Evolutionary conservation across 2,888 invertebrate genomes (phyloP).

Genomic region (Drosophila pegasa): DNA sequence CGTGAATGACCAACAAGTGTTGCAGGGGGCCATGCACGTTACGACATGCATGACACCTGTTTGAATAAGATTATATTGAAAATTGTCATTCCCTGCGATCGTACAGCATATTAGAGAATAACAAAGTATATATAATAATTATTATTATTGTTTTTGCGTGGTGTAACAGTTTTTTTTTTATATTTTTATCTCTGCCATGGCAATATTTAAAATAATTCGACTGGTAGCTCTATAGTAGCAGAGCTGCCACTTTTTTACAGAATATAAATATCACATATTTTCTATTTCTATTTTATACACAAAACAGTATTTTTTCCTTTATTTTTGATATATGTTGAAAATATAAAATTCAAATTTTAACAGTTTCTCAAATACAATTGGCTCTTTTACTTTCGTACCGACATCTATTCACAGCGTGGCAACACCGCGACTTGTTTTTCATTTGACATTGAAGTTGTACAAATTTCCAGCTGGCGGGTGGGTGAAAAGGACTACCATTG

Average conservation of each 20-base stretch:
- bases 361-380: neutral
- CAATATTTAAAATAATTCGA: neutral
- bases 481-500: constrained; percentile 66
- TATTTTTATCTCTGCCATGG: no score
- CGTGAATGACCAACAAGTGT: neutral
- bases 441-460: constrained; percentile 84
- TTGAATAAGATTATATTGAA: neutral
- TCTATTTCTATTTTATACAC: neutral
- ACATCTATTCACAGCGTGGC: constrained; percentile 57
- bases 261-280: neutral
- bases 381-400: constrained; percentile 5
- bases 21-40: constrained; percentile 11
- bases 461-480: constrained; percentile 68
- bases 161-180: neutral
- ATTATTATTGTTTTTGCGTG: neutral
- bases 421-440: constrained; percentile 82
- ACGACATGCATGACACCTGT: neutral
- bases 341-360: neutral
- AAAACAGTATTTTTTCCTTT: neutral
- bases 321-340: constrained; percentile 8
- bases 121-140: neutral
- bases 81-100: neutral
- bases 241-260: constrained; percentile 42
- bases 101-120: no score
- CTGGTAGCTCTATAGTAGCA: constrained; percentile 17